Conservation (phyloP, 2,888 invertebrate genomes). For the Drosophila mettleri region DNA sequence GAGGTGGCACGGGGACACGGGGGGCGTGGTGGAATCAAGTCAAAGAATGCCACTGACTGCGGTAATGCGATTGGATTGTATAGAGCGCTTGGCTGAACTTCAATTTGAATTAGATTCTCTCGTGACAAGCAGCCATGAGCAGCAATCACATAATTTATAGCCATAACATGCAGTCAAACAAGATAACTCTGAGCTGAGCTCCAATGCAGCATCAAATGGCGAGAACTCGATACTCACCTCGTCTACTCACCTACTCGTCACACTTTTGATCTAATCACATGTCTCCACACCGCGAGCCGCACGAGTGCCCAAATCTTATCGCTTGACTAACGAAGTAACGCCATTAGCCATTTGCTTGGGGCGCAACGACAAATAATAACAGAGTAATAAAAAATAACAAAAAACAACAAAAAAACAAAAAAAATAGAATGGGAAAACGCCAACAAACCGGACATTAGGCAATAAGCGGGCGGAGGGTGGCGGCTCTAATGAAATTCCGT, state of each 20-base stretch:
- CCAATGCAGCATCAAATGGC: constrained; percentile 6
- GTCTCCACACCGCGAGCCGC: not conserved
- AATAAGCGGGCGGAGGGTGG: constrained; percentile 32
- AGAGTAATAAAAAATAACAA: constrained; percentile 51
- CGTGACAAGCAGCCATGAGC: constrained; percentile 60
- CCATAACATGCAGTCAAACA: constrained; percentile 2
- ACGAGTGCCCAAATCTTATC: constrained; percentile 65
- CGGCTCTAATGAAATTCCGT: constrained; percentile 71
- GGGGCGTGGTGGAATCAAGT: constrained; percentile 13
- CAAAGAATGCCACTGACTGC: constrained; percentile 26
- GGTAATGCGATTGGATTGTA: constrained; percentile 47
- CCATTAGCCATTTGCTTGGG: constrained; percentile 63
- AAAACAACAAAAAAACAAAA: not conserved
- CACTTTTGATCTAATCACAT: not conserved
- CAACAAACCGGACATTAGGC: constrained; percentile 68
- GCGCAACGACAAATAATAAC: constrained; percentile 53
- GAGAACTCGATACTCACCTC: too few relatives aligned
- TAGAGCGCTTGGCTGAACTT: constrained; percentile 65
- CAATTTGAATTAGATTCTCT: constrained; percentile 64
- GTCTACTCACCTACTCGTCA: not conserved
- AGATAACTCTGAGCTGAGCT: constrained; percentile 8
- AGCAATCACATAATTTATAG: constrained; percentile 22
- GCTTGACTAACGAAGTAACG: constrained; percentile 76
- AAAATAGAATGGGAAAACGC: constrained; percentile 43
- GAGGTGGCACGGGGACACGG: not conserved